These are phyloP conservation scores for Sepioteuthis lessoniana DNA, from an alignment of 2,888 invertebrate species.

Conservation along the genomic window DNA sequence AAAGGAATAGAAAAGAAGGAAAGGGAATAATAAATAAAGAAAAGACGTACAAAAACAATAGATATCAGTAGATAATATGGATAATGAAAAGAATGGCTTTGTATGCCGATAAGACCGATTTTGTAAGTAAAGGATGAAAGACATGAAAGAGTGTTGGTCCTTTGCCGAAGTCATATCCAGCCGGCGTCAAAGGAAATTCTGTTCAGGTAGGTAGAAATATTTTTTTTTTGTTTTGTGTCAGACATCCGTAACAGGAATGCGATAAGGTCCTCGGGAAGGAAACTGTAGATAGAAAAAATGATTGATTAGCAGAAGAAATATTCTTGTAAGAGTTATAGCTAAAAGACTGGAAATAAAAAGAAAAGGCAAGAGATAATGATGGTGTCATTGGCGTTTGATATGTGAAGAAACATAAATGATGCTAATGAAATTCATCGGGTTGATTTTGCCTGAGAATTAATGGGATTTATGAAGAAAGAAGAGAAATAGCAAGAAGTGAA, in stretches of 20 bases:
- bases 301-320: not conserved
- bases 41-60: not conserved
- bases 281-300: not conserved
- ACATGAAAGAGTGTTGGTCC: not conserved
- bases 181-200: not conserved
- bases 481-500: too few species aligned
- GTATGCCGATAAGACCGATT: not conserved
- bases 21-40: too few species aligned
- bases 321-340: not conserved
- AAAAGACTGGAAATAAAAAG: not conserved
- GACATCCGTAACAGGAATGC: slow-evolving; percentile 16
- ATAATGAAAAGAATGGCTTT: not conserved
- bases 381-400: not conserved
- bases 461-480: not conserved
- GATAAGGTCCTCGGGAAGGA: not conserved
- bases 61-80: not conserved
- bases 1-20: too few species aligned
- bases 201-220: not conserved
- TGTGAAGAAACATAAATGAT: not conserved
- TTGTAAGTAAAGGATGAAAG: not conserved
- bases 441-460: not conserved
- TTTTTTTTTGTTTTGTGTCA: too few species aligned
- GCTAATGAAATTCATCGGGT: not conserved
- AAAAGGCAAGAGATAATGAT: too few species aligned
- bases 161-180: not conserved